Percentiles rank a stretch among this genome's conserved stretches.
Conservation (phyloP, 2,797 vertebrate genomes). For the Halcyon smyrnensis region DNA sequence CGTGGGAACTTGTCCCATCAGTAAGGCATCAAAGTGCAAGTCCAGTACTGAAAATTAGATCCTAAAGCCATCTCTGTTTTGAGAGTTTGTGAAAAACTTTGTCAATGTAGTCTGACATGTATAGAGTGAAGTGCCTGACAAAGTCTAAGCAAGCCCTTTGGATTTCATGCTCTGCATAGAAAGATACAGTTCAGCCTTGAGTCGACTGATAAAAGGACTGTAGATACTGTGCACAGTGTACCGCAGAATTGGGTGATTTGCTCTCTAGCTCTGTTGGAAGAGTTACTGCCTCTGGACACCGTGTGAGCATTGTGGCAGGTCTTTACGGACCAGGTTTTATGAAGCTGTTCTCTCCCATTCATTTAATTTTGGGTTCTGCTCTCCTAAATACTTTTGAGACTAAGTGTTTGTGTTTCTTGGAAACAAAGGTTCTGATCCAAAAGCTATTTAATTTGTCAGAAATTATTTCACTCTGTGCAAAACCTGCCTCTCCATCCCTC, state of each 20-base stretch:
- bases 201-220: background rate
- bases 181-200: background rate
- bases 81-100: background rate
- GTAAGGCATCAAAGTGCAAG: background rate
- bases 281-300: background rate
- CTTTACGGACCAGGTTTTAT: background rate
- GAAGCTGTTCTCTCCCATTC: background rate
- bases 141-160: background rate
- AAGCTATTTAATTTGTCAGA: background rate
- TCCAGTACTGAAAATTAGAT: background rate
- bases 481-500: background rate
- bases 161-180: background rate
- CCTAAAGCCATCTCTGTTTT: background rate
- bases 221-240: background rate
- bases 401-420: background rate
- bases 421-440: background rate
- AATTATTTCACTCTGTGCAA: background rate
- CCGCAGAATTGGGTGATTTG: background rate
- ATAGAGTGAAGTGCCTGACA: background rate
- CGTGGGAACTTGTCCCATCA: background rate
- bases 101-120: background rate
- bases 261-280: background rate
- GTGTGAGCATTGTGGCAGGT: accelerated
- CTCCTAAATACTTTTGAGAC: background rate
- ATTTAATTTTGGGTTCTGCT: background rate